These are phyloP conservation scores for Drosophila bocki DNA, from an alignment of 1,140 invertebrate genomes.

Conservation along the genomic window DNA sequence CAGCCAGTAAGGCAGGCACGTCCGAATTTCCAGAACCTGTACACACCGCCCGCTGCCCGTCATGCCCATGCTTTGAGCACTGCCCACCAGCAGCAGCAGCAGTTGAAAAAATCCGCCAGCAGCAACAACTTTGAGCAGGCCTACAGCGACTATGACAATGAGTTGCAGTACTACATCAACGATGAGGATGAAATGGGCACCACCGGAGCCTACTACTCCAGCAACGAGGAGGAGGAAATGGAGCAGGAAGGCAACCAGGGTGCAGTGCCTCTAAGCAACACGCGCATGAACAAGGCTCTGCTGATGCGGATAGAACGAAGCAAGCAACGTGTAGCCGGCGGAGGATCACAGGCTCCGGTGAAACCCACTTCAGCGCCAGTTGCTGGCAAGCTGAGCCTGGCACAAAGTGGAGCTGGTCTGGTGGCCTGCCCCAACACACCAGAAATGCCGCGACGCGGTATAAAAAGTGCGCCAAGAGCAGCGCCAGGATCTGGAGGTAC, in stretches of 20 bases:
- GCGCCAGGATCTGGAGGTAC: slow-evolving; percentile 40
- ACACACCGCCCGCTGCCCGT: slow-evolving; percentile 78
- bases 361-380: slow-evolving; percentile 78
- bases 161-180: slow-evolving; percentile 84
- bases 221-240: slow-evolving; percentile 66
- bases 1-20: slow-evolving; percentile 66
- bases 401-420: slow-evolving; percentile 63
- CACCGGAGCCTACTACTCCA: slow-evolving; percentile 75
- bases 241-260: slow-evolving; percentile 11
- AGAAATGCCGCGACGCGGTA: slow-evolving; percentile 85
- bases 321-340: slow-evolving; percentile 73
- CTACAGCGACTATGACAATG: slow-evolving; percentile 82
- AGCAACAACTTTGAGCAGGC: slow-evolving; percentile 83
- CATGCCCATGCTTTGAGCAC: slow-evolving; percentile 59
- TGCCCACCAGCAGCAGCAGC: slow-evolving; percentile 33
- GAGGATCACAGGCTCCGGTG: slow-evolving; percentile 55
- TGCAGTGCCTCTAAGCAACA: slow-evolving; percentile 85
- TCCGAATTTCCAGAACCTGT: slow-evolving; percentile 78
- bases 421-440: slow-evolving; percentile 86
- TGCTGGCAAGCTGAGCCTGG: slow-evolving; percentile 58
- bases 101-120: slow-evolving; percentile 81
- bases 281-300: slow-evolving; percentile 87
- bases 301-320: slow-evolving; percentile 84
- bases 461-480: slow-evolving; percentile 69
- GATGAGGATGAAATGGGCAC: slow-evolving; percentile 80